A percentile compares a stretch with the other conserved stretches of the same genome.
phyloP scores from a whole-genome alignment of 2,113 vertebrate genomes.

The Candoia aspera region DNA sequence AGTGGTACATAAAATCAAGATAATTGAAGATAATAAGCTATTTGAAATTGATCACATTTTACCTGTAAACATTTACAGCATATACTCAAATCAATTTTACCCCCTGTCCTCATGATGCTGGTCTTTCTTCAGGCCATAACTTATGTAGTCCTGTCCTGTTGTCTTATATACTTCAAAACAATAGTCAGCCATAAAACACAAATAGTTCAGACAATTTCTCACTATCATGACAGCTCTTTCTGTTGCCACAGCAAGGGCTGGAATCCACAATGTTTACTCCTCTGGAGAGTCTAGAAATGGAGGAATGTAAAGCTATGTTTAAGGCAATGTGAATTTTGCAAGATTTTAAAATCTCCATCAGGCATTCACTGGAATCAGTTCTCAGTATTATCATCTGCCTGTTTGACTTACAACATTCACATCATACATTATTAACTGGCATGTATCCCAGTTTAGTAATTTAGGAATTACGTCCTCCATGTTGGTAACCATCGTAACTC shows the following conservation, averaged over 20 bases:
- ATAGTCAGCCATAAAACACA: neutral
- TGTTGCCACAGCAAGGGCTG: neutral
- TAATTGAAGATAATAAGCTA: neutral
- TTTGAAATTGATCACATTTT: neutral
- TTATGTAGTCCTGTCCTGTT: neutral
- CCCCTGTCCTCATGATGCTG: neutral
- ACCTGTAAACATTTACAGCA: neutral
- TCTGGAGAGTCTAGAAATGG: neutral
- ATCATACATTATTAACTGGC: neutral
- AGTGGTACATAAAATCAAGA: neutral
- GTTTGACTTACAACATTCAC: neutral
- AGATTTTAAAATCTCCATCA: neutral
- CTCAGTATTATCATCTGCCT: neutral
- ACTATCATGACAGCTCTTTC: neutral
- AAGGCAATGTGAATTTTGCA: neutral
- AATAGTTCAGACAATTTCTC: neutral
- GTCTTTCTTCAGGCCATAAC: neutral
- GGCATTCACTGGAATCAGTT: neutral
- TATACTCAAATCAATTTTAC: neutral
- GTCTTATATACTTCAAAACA: neutral
- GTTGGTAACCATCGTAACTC: neutral
- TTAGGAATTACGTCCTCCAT: neutral
- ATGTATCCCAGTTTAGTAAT: neutral
- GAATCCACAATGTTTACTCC: neutral
- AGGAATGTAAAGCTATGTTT: neutral